Percentiles rank a stretch among this genome's conserved stretches.
Conservation (phyloP, 2,797 vertebrate genomes). For the Sebastes taczanowskii region DNA sequence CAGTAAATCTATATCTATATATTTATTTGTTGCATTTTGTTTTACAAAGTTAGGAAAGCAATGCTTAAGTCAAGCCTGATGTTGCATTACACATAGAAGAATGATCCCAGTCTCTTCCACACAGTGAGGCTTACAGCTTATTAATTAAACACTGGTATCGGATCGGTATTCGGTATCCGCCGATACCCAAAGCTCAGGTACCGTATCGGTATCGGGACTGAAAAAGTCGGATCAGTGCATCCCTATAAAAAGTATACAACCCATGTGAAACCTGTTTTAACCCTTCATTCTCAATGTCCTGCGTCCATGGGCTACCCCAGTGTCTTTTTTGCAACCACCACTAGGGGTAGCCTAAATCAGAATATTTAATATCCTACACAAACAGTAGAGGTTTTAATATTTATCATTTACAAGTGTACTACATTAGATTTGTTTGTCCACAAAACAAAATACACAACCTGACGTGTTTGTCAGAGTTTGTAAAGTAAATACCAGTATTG, state of each 20-base stretch:
- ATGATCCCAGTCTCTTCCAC: no score
- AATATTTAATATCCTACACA: not conserved
- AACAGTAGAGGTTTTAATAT: not conserved
- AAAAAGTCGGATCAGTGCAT: no score
- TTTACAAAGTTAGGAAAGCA: no score
- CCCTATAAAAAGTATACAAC: not conserved
- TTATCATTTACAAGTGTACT: not conserved
- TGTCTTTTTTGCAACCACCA: not conserved
- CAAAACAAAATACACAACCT: not conserved
- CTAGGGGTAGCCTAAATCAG: not conserved
- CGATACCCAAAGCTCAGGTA: no score
- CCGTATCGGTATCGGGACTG: no score
- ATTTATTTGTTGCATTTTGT: no score
- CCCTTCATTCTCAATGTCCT: not conserved
- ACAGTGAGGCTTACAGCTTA: no score
- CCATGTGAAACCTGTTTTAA: not conserved
- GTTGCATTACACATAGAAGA: no score
- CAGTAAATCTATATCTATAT: no score
- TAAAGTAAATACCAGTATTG: not conserved
- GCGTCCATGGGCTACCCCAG: fast-evolving
- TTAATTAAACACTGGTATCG: no score
- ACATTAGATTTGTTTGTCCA: not conserved
- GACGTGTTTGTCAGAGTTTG: not conserved
- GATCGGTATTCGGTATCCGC: no score
- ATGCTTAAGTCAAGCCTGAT: no score